Evolutionary conservation across 2,797 vertebrate genomes (phyloP).

Genomic region (Coregonus ussuriensis): DNA sequence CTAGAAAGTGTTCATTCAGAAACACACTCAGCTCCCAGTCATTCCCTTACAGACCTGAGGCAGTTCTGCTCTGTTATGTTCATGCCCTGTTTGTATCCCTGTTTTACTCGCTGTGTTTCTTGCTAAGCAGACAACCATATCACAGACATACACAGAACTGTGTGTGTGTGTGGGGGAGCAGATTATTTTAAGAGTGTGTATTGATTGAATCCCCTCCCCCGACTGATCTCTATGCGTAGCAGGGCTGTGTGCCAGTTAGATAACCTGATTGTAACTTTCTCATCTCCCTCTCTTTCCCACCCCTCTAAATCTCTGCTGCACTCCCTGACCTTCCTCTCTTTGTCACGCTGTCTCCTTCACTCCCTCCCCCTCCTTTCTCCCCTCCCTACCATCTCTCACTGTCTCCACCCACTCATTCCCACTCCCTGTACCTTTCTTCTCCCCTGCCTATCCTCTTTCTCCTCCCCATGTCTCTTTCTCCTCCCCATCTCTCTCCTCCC

Average conservation of each 20-base stretch:
- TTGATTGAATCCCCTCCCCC: conserved; percentile 56
- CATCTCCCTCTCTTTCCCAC: background rate
- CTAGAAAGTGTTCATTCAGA: background rate
- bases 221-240: conserved; percentile 42
- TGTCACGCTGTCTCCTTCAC: background rate
- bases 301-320: background rate
- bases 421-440: background rate
- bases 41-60: background rate
- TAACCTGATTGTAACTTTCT: conserved; percentile 55
- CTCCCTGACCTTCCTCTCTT: background rate
- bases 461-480: background rate
- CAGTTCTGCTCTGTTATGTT: conserved; percentile 12
- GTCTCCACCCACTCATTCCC: conserved; percentile 34
- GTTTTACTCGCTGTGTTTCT: conserved; percentile 35
- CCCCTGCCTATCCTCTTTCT: conserved; percentile 13
- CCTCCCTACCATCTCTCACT: conserved; percentile 31
- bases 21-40: background rate
- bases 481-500: background rate
- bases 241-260: conserved; percentile 44
- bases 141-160: conserved; percentile 1
- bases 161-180: conserved; percentile 17
- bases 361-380: background rate
- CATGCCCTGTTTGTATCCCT: conserved; percentile 29
- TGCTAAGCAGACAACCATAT: conserved; percentile 15
- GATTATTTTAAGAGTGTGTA: conserved; percentile 48